phyloP scores from a whole-genome alignment of 2,113 vertebrate species.

The Okapia johnstoni region DNA sequence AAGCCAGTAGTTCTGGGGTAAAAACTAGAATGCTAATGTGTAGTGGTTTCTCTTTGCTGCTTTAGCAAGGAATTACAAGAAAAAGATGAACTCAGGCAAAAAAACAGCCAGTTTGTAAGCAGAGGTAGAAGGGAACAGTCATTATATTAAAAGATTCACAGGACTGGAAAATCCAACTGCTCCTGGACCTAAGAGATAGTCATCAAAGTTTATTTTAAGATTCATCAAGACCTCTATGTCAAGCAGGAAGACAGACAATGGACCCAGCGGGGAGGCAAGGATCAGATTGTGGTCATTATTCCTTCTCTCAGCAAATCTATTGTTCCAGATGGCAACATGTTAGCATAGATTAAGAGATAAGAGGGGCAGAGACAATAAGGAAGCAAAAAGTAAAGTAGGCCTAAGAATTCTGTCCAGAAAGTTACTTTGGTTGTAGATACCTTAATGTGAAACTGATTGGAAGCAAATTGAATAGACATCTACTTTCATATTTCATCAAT shows the following conservation, averaged over 20 bases:
- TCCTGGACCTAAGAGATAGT: not conserved
- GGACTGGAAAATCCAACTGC: not conserved
- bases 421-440: not conserved
- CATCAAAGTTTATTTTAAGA: not conserved
- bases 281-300: not conserved
- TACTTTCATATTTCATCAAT: slow-evolving; percentile 6
- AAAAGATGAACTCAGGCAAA: not conserved
- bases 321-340: not conserved
- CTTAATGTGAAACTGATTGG: not conserved
- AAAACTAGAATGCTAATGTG: not conserved
- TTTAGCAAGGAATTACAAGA: not conserved
- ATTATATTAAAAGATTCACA: not conserved
- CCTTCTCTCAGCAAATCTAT: not conserved
- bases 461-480: not conserved
- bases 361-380: not conserved
- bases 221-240: not conserved
- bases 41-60: not conserved
- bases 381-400: not conserved
- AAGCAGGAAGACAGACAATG: not conserved
- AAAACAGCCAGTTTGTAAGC: not conserved
- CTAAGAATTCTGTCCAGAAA: slow-evolving; percentile 1
- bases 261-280: not conserved
- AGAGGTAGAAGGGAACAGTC: not conserved
- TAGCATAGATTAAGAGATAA: not conserved
- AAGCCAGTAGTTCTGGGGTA: not conserved